phyloP scores from a whole-genome alignment of 64 coral and sea anemone species.

The Hydrozoanthus tunicans region DNA sequence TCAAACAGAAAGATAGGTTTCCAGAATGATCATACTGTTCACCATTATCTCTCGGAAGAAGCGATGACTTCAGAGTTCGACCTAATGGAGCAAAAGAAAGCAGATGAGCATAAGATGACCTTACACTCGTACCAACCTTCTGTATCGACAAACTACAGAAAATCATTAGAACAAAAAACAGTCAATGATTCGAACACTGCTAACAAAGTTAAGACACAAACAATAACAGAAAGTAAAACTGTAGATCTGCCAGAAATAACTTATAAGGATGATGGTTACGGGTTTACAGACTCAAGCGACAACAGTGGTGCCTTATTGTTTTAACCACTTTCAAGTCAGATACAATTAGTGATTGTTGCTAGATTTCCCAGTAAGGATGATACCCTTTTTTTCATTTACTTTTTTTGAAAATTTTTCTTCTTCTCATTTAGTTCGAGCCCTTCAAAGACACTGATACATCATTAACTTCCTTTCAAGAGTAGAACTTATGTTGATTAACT shows the following conservation, averaged over 20 bases:
- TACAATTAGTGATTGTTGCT: no score
- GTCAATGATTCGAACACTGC: neutral
- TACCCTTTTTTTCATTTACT: no score
- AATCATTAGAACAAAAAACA: neutral
- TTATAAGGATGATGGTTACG: slow-evolving; percentile 76
- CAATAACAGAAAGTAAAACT: neutral
- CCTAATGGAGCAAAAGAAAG: slow-evolving; percentile 31
- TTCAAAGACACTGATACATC: no score
- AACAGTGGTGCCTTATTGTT: slow-evolving; percentile 78
- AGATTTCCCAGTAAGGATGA: no score
- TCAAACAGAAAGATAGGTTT: slow-evolving; percentile 59
- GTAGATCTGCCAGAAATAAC: slow-evolving; percentile 54
- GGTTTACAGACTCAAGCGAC: slow-evolving; percentile 69
- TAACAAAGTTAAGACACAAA: neutral
- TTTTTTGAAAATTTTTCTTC: no score
- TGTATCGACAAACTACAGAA: slow-evolving; percentile 47
- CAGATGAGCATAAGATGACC: slow-evolving; percentile 55
- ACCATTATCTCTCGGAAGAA: slow-evolving; percentile 89
- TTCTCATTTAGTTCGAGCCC: no score
- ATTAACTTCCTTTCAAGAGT: no score
- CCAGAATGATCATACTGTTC: slow-evolving; percentile 51
- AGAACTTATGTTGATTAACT: no score
- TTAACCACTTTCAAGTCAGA: neutral
- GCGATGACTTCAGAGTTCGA: slow-evolving; percentile 54
- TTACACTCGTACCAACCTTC: slow-evolving; percentile 73